These are phyloP conservation scores for Danio aesculapii DNA, from an alignment of 2,797 vertebrate species.

Conservation along the genomic window DNA sequence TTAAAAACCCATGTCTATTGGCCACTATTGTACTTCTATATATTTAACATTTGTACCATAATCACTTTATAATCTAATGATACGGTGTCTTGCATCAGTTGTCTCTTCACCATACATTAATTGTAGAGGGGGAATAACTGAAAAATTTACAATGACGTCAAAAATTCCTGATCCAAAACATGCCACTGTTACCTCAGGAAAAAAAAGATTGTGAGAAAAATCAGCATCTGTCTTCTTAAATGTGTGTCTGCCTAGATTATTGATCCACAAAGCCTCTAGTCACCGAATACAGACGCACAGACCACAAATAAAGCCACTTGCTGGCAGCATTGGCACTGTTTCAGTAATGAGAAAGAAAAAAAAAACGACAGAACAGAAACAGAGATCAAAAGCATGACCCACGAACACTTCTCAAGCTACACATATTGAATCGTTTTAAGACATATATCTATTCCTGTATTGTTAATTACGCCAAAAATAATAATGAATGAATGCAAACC, in stretches of 20 bases:
- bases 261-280: constrained; percentile 55
- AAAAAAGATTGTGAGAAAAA: constrained; percentile 1
- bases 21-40: neutral
- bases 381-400: constrained; percentile 39
- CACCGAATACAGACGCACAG: constrained; percentile 77
- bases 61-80: constrained; percentile 33
- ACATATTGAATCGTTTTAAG: constrained; percentile 34
- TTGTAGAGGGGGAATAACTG: constrained; percentile 22
- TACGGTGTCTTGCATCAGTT: constrained; percentile 35
- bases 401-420: constrained; percentile 38
- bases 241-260: constrained; percentile 65
- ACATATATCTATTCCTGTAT: constrained; percentile 30
- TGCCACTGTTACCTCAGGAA: constrained; percentile 13
- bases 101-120: neutral
- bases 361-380: constrained; percentile 55
- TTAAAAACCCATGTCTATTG: neutral
- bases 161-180: constrained; percentile 34
- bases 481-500: constrained; percentile 34
- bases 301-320: constrained; percentile 92
- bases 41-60: constrained; percentile 30
- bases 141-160: constrained; percentile 9
- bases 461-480: constrained; percentile 32
- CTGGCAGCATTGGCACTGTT: constrained; percentile 91
- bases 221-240: constrained; percentile 61
- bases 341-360: constrained; percentile 67